Base-by-base conservation (phyloP, 2,113 vertebrate genomes). In the Eulacestoma nigropectus region DNA sequence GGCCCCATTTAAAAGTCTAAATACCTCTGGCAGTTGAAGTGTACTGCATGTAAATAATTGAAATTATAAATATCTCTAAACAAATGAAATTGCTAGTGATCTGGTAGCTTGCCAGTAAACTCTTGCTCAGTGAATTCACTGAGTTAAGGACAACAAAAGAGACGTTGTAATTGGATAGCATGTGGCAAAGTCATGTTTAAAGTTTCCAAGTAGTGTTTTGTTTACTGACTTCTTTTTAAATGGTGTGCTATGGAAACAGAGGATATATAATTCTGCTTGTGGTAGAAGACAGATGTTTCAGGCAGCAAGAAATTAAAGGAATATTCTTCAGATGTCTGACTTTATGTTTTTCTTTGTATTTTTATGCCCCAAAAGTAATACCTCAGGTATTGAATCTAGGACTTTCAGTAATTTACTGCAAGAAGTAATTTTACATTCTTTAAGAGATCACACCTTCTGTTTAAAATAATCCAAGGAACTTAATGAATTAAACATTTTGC, bases 291-390 rank as follows among this genome's bases (percentile, higher is more conserved):
- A 97, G 87, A 96, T 96, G 74, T 72, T 97, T 37, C 53, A 94
- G 56, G 23, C 64, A 79, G 60, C 53, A 76, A 83, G 35, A 97
- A 94, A 94, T 85, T 87, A 90, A 94, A 95, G 52, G 29, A 56
- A 35, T 91, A 84, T 82, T 41, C 37, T 95, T 95, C 76, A 90
- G 94, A 56, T 49, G 63, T 75, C 55, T 95, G 68, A 92, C 75
- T 93, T 96, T 49, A 95, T 93, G 44, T 32, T 75, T 65, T 56
- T 6, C 70, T 93, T 96, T 93, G 39, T 89, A 80, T 95, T 96
- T 97, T 94, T 97, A 74, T 84, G 76, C 68, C 69, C 42, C 62
- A 13, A 92, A 96, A 89, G 77, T 94, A 90, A 89, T 74, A 96
- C 20, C 60, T 63, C 87, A 95, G 84, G 29, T 74, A 22, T 30